Evolutionary conservation across 1,140 invertebrate species (phyloP).

Genomic region (Drosophila nigrodunni): DNA sequence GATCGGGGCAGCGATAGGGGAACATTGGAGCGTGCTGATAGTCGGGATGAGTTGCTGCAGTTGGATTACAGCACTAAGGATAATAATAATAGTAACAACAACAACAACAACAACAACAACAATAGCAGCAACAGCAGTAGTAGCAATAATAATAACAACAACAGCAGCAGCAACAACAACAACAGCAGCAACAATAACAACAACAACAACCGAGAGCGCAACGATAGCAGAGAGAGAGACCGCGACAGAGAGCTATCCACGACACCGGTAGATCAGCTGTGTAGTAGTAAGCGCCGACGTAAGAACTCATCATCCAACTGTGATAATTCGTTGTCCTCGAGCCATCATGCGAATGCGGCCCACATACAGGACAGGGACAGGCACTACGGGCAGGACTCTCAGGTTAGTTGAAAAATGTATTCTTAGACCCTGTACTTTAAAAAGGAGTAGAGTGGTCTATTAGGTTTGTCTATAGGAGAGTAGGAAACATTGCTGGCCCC

Average conservation of each 20-base stretch:
- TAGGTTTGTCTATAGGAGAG: too few relatives aligned
- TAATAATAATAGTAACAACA: constrained; percentile 71
- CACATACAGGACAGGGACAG: constrained; percentile 86
- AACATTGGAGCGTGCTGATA: constrained; percentile 76
- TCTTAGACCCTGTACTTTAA: too few relatives aligned
- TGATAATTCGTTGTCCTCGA: constrained; percentile 88
- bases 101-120: constrained; percentile 49
- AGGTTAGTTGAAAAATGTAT: constrained; percentile 84
- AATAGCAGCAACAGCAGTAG: constrained; percentile 50
- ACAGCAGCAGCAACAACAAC: constrained; percentile 46
- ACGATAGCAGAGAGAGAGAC: constrained; percentile 74
- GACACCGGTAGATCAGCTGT: constrained; percentile 84
- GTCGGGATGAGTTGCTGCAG: constrained; percentile 81
- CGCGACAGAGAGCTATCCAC: constrained; percentile 83
- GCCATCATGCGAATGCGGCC: constrained; percentile 85
- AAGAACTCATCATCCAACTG: constrained; percentile 89
- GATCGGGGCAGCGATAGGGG: constrained; percentile 80
- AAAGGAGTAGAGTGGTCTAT: too few relatives aligned
- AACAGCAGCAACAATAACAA: constrained; percentile 55
- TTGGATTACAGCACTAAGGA: constrained; percentile 84
- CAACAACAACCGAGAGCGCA: constrained; percentile 71
- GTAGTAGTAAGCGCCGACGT: constrained; percentile 89
- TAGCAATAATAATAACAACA: constrained; percentile 42
- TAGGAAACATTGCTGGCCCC: too few relatives aligned
- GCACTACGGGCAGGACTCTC: constrained; percentile 88